Conservation (phyloP, 2,797 vertebrate genomes). For the Hydrophis major region DNA sequence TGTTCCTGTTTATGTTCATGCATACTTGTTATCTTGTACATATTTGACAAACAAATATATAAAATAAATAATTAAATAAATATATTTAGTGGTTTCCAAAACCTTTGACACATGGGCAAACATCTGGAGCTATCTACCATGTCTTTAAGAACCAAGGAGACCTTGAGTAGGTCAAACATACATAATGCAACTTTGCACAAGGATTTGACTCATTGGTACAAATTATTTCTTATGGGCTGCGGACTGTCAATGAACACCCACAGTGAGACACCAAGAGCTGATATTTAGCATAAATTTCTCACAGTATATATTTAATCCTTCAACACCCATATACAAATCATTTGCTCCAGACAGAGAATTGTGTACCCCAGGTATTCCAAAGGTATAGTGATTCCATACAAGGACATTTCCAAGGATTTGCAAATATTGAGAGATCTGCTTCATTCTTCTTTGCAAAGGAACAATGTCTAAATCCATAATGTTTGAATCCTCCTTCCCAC, state of each 20-base stretch:
- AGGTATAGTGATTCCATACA: neutral
- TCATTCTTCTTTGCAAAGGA: neutral
- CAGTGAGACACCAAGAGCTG: neutral
- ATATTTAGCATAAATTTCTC: slow-evolving; percentile 21
- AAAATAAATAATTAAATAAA: too few species aligned
- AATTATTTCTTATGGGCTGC: slow-evolving; percentile 10
- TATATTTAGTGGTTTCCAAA: neutral
- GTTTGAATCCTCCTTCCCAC: slow-evolving; percentile 10
- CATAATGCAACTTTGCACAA: neutral
- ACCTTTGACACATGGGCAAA: neutral
- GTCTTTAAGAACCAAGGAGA: neutral
- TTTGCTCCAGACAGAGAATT: neutral
- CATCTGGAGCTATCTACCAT: neutral
- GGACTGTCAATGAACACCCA: neutral
- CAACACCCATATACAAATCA: slow-evolving; percentile 1
- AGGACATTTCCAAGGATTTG: neutral
- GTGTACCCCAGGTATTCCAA: neutral
- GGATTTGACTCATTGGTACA: slow-evolving; percentile 15
- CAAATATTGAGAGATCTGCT: neutral
- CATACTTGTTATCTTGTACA: too few species aligned
- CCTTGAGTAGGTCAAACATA: neutral
- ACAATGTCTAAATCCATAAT: slow-evolving; percentile 2
- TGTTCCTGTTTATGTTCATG: too few species aligned
- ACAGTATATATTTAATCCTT: slow-evolving; percentile 10
- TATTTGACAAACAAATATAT: too few species aligned